Conservation (phyloP, 2,797 vertebrate genomes). For the Esox masquinongy region DNA sequence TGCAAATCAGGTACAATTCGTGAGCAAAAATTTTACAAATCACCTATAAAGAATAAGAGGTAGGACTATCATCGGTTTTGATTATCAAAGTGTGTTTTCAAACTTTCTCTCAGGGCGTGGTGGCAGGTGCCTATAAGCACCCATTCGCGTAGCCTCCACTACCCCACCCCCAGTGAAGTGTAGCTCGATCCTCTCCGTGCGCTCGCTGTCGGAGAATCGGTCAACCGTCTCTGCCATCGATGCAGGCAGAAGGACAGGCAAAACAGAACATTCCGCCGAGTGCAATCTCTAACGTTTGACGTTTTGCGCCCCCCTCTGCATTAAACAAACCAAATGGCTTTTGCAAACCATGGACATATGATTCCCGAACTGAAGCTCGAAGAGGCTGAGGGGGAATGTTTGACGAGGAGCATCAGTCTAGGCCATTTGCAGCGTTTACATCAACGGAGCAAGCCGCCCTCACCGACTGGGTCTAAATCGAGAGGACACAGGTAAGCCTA, state of each 20-base stretch:
- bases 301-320: background rate
- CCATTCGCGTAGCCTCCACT: background rate
- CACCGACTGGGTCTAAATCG: background rate
- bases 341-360: slow-evolving; percentile 3
- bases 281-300: background rate
- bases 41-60: no score
- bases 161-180: background rate
- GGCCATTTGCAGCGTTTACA: background rate
- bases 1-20: no score
- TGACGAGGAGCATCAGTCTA: slow-evolving; percentile 2
- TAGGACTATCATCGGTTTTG: no score
- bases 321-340: background rate
- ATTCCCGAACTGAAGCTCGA: slow-evolving; percentile 9
- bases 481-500: slow-evolving; percentile 8
- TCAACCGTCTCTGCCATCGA: slow-evolving; percentile 3
- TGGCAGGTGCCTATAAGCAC: background rate
- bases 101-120: background rate
- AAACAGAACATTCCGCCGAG: background rate
- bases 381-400: slow-evolving; percentile 8
- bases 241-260: background rate
- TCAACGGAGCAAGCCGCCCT: background rate
- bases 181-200: background rate
- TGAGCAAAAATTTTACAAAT: no score
- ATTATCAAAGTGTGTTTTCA: background rate
- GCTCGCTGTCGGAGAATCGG: background rate